A percentile compares a stretch with the other conserved stretches of the same genome.
Evolutionary conservation across 2,888 invertebrate species (phyloP).

Genomic region (Apodemia mormo): DNA sequence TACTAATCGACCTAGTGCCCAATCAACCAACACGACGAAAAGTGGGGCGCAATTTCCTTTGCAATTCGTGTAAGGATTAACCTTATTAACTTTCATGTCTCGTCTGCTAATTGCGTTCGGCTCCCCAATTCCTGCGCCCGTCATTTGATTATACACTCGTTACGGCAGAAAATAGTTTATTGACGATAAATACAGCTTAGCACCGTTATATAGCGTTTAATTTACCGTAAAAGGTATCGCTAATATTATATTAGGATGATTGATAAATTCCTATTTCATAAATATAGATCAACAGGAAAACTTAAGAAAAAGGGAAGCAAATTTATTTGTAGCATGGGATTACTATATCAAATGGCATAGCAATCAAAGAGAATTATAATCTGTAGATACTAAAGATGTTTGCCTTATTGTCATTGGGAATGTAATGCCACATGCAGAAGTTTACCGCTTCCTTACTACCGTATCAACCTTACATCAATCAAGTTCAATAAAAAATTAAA

Average conservation of each 20-base stretch:
- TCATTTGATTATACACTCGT: conserved; percentile 63
- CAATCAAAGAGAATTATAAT: no score
- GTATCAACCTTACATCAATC: no score
- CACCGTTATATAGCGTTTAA: conserved; percentile 37
- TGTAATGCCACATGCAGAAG: no score
- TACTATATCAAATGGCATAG: background rate
- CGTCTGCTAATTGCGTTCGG: conserved; percentile 69
- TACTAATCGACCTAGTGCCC: conserved; percentile 62
- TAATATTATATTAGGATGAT: background rate
- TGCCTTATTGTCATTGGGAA: no score
- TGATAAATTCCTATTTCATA: background rate
- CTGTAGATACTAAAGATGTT: no score
- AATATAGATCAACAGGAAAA: no score
- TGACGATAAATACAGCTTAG: conserved; percentile 38
- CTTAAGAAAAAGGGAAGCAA: background rate
- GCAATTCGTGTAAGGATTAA: conserved; percentile 72
- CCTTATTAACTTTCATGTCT: conserved; percentile 71
- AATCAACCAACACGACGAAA: conserved; percentile 63
- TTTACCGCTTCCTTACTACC: no score
- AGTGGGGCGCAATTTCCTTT: conserved; percentile 72
- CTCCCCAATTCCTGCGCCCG: conserved; percentile 55
- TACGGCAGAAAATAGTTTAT: conserved; percentile 37
- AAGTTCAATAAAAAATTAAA: no score
- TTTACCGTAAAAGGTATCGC: background rate
- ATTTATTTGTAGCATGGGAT: background rate